These are phyloP conservation scores for Harpagus bidentatus DNA, from an alignment of 2,113 vertebrate genomes.

Conservation along the genomic window DNA sequence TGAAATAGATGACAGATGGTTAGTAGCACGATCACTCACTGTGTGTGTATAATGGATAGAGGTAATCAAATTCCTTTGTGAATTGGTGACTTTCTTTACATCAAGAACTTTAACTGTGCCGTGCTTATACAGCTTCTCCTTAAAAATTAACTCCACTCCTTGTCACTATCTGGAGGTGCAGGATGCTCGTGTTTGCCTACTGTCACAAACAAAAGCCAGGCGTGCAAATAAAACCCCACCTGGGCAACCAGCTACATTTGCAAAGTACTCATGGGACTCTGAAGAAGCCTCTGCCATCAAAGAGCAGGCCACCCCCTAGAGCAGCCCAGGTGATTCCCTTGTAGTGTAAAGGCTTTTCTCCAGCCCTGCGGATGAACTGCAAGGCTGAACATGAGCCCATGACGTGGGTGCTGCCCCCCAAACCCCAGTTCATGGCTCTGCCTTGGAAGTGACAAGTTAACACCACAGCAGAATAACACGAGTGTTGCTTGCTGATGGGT, in stretches of 20 bases:
- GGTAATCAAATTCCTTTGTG: constrained; percentile 99
- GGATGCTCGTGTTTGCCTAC: constrained; percentile 43
- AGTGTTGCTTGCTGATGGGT: background rate
- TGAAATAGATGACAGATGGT: constrained; percentile 99
- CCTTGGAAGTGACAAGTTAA: background rate
- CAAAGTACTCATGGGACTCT: background rate
- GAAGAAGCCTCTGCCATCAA: background rate
- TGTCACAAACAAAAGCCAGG: background rate
- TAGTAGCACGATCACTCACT: constrained; percentile 93
- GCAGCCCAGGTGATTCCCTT: background rate
- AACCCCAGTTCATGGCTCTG: background rate
- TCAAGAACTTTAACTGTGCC: constrained; percentile 80
- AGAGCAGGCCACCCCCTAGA: background rate
- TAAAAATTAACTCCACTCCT: constrained; percentile 50
- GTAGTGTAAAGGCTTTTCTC: background rate
- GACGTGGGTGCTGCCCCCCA: background rate
- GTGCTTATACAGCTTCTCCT: constrained; percentile 42
- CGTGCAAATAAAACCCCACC: constrained; percentile 6
- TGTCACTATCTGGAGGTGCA: constrained; percentile 36
- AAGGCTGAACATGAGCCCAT: background rate
- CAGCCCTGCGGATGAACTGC: background rate
- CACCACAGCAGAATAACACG: fast-evolving
- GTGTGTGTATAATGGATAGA: constrained; percentile 98
- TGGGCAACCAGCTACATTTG: background rate
- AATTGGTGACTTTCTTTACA: constrained; percentile 96